These are phyloP conservation scores for Epiblema foenella DNA, from an alignment of 2,888 invertebrate genomes.

Conservation along the genomic window DNA sequence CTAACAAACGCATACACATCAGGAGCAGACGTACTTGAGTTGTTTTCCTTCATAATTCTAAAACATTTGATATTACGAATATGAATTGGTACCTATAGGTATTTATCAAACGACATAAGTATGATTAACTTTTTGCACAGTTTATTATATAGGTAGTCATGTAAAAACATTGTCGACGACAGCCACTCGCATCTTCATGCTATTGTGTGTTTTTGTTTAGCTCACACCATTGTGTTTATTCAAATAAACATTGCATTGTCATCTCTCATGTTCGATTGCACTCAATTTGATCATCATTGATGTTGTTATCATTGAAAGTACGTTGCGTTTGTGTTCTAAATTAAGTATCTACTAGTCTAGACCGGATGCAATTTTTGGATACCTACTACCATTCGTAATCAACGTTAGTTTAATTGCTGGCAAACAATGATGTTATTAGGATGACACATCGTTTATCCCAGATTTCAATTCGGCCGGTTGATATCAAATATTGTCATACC, in stretches of 20 bases:
- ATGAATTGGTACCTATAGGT: too few species aligned
- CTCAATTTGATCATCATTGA: background rate
- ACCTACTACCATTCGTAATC: background rate
- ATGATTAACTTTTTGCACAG: conserved; percentile 9
- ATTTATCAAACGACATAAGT: background rate
- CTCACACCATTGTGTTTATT: conserved; percentile 24
- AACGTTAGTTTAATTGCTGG: too few species aligned
- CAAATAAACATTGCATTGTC: conserved; percentile 12
- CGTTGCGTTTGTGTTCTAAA: background rate
- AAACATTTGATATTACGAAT: too few species aligned
- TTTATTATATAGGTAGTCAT: background rate
- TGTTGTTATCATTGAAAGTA: too few species aligned
- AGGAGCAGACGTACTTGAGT: too few species aligned
- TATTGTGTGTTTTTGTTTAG: conserved; percentile 16
- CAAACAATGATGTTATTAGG: background rate
- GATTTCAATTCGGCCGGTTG: background rate
- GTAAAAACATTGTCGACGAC: conserved; percentile 12
- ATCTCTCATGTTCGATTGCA: conserved; percentile 13
- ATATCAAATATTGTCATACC: background rate
- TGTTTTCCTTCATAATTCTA: too few species aligned
- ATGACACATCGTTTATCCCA: background rate
- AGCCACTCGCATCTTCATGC: conserved; percentile 16
- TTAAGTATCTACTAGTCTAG: background rate
- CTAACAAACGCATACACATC: too few species aligned
- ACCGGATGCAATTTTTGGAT: background rate